Evolutionary conservation across 92 coral and sea anemone genomes (phyloP), one percentile per base, ranked within the genome.

Genomic region (Zoanthus solanderi): DNA sequence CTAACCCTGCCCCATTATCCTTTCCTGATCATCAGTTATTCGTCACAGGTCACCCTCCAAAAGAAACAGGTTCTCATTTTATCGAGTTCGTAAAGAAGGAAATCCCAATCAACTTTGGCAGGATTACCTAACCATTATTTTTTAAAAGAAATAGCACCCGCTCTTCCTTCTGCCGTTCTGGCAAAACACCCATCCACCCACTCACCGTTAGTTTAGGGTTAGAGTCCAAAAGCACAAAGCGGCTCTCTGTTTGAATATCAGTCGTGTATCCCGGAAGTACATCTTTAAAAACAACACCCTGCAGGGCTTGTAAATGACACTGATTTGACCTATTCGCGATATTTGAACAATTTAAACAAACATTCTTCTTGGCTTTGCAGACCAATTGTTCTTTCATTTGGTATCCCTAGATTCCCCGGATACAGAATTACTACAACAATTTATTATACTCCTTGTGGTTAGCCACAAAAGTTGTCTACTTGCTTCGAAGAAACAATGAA

Each of bases 361-460:
- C 69, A 30, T 23, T 10, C 16, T 30, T 69, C 16, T 30, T 69
- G 75, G 15, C 23, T 34, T 31, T 34, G 17, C 45, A 4, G 75
- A 30, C 45, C 9, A 44, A 69, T 30, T 34, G 72, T 30, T 34
- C 5, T 12, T 34, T 28, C 31, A 2, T 28, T 23, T 18, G 32
- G 72, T 69, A 32, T 7, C 45, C 75, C 16, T 69, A 14, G 42
- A 32, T 15, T 30, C 46, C 23, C 46, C 5, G 46, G 46, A 29
- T 9, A 6, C 14, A 10, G 4, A 9, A 5, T 30, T 34, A 69
- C 15, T 50, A 50, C 56, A 50, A 34, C 45, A 30, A 31, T 34
- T 46, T 69, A 32, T 4, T 63, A 30, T 69, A 30, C 30, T 30
- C 46, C 28, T 31, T 77, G 82, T 77, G 82, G 82, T 56, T 52